These are phyloP conservation scores for Vanacampus margaritifer DNA, from an alignment of 2,113 vertebrate genomes.

Conservation along the genomic window DNA sequence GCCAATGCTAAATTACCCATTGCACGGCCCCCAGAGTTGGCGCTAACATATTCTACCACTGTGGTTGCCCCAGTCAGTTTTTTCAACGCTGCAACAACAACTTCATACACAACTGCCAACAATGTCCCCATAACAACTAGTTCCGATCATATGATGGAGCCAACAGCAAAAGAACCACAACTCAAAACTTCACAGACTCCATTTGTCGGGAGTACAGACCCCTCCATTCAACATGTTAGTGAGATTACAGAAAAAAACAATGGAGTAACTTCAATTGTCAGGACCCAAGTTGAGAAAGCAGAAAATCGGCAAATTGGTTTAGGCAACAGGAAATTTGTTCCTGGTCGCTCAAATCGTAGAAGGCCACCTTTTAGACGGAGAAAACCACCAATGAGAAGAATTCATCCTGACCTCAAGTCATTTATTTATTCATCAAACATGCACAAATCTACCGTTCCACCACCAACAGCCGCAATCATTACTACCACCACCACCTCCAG, in stretches of 20 bases:
- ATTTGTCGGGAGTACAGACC: constrained; percentile 19
- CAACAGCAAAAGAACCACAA: constrained; percentile 5
- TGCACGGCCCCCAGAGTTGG: constrained; percentile 32
- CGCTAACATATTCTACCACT: constrained; percentile 40
- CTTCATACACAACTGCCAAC: constrained; percentile 1
- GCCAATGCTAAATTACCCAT: constrained; percentile 56
- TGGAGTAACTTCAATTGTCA: constrained; percentile 22
- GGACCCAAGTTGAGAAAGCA: constrained; percentile 17
- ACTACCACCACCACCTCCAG: constrained; percentile 13
- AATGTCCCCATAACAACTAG: neutral
- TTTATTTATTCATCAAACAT: constrained; percentile 30
- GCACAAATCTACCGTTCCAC: constrained; percentile 28
- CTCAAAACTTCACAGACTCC: constrained; percentile 10
- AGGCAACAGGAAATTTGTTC: constrained; percentile 37
- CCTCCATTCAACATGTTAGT: constrained; percentile 9
- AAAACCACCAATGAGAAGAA: constrained; percentile 56
- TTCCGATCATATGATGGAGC: neutral
- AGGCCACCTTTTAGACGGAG: constrained; percentile 61
- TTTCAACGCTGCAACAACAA: constrained; percentile 11
- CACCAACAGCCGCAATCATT: constrained; percentile 16
- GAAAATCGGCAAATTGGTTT: constrained; percentile 30
- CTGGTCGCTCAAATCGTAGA: constrained; percentile 48
- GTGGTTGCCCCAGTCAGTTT: constrained; percentile 13
- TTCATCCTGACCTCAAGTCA: constrained; percentile 39
- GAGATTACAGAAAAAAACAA: constrained; percentile 13